Evolutionary conservation across 2,888 invertebrate species (phyloP).

Genomic region (Torymus texanus): DNA sequence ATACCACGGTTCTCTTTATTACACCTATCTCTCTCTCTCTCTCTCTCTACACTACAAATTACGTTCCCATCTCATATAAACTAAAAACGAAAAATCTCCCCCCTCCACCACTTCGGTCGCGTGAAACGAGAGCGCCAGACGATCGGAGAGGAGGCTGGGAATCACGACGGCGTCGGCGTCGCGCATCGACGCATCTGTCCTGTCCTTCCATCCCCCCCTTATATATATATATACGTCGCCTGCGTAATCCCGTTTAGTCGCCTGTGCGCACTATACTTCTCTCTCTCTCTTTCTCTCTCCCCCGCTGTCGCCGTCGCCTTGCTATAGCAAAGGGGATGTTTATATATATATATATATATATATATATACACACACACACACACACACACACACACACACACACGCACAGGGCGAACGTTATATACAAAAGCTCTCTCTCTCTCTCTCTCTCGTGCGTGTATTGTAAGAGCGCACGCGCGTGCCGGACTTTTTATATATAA

Average conservation of each 20-base stretch:
- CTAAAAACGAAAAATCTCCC: neutral
- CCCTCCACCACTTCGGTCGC: neutral
- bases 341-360: too few relatives aligned
- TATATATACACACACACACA: too few relatives aligned
- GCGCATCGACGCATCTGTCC: slow-evolving; percentile 53
- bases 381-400: too few relatives aligned
- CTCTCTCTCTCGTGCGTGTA: too few relatives aligned
- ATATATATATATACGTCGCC: neutral
- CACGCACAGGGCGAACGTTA: too few relatives aligned
- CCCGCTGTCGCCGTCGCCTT: neutral
- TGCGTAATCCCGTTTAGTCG: slow-evolving; percentile 42
- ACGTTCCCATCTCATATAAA: neutral
- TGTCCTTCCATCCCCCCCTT: slow-evolving; percentile 6
- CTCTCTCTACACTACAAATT: neutral
- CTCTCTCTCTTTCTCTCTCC: slow-evolving; percentile 11
- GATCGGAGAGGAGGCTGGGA: slow-evolving; percentile 32
- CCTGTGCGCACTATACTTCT: slow-evolving; percentile 1
- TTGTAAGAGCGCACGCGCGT: too few relatives aligned
- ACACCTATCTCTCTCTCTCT: too few relatives aligned
- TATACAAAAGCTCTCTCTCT: too few relatives aligned
- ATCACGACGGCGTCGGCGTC: slow-evolving; percentile 34
- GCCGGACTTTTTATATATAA: too few relatives aligned
- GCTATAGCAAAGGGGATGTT: too few relatives aligned
- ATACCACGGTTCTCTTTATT: too few relatives aligned
- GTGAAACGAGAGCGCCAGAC: slow-evolving; percentile 6